Evolutionary conservation across 2,797 vertebrate species (phyloP).

Genomic region (Rhinella marina): DNA sequence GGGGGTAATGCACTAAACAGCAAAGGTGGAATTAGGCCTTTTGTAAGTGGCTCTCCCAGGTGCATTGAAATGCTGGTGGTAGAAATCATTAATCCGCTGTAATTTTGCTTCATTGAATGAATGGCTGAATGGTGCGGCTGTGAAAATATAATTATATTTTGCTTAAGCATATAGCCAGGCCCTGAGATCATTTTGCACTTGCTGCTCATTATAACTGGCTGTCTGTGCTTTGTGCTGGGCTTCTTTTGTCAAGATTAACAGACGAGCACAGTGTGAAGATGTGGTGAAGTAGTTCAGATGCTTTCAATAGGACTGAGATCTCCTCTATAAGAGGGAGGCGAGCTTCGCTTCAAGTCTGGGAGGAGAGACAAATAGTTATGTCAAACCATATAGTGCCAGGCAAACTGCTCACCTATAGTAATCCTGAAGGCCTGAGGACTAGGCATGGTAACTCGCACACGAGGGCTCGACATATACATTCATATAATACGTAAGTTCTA

Average conservation of each 20-base stretch:
- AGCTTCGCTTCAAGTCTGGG: constrained; percentile 42
- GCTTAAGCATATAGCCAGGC: constrained; percentile 54
- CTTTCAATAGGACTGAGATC: constrained; percentile 54
- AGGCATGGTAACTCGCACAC: neutral
- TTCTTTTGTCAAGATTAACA: constrained; percentile 57
- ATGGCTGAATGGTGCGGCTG: constrained; percentile 55
- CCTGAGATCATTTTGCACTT: constrained; percentile 60
- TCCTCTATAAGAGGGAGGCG: constrained; percentile 46
- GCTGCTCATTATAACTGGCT: constrained; percentile 54
- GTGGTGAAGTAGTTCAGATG: constrained; percentile 42
- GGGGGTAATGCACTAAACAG: constrained; percentile 56
- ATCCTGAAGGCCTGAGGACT: constrained; percentile 33
- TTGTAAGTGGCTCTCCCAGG: constrained; percentile 62
- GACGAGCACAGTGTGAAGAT: constrained; percentile 53
- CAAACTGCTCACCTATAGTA: constrained; percentile 40
- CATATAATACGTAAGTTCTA: neutral
- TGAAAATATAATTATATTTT: constrained; percentile 62
- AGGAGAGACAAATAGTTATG: constrained; percentile 51
- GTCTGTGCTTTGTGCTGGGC: constrained; percentile 51
- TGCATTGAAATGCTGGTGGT: constrained; percentile 60
- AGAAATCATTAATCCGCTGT: constrained; percentile 58
- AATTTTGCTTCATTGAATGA: constrained; percentile 56
- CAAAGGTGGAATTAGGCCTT: constrained; percentile 60
- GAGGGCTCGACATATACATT: neutral
- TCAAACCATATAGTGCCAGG: constrained; percentile 45